A percentile compares a stretch with the other conserved stretches of the same genome.
These are phyloP conservation scores for Nasua narica DNA, from an alignment of 2,797 vertebrate genomes.

Conservation along the genomic window DNA sequence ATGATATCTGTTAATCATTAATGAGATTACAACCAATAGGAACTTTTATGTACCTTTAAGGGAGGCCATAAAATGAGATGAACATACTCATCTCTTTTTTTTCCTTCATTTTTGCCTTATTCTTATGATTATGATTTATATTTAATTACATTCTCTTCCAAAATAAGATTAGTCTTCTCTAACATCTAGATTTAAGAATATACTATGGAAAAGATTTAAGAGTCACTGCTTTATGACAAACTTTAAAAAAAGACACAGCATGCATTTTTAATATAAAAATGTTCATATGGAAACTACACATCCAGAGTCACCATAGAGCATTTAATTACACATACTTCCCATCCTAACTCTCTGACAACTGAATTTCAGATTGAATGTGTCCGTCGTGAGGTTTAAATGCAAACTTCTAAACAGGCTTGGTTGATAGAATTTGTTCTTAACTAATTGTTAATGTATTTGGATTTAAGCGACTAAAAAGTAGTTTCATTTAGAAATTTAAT, in stretches of 20 bases:
- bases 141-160: neutral
- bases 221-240: neutral
- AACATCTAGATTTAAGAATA: neutral
- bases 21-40: neutral
- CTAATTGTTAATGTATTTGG: neutral
- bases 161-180: neutral
- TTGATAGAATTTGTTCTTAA: constrained; percentile 22
- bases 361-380: constrained; percentile 38
- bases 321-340: neutral
- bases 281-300: neutral
- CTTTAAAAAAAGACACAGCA: neutral
- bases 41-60: neutral
- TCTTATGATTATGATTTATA: neutral
- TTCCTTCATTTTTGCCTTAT: neutral
- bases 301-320: neutral
- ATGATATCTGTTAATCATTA: neutral
- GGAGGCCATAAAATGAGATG: neutral
- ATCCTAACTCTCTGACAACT: neutral
- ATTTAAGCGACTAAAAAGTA: neutral
- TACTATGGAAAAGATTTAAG: neutral
- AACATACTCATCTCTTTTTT: neutral
- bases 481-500: neutral
- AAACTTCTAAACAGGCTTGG: neutral
- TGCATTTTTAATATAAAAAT: neutral
- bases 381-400: neutral